Percentiles rank a stretch among this genome's conserved stretches.
Evolutionary conservation across 1,140 invertebrate species (phyloP).

Genomic region (Lucilia cuprina): DNA sequence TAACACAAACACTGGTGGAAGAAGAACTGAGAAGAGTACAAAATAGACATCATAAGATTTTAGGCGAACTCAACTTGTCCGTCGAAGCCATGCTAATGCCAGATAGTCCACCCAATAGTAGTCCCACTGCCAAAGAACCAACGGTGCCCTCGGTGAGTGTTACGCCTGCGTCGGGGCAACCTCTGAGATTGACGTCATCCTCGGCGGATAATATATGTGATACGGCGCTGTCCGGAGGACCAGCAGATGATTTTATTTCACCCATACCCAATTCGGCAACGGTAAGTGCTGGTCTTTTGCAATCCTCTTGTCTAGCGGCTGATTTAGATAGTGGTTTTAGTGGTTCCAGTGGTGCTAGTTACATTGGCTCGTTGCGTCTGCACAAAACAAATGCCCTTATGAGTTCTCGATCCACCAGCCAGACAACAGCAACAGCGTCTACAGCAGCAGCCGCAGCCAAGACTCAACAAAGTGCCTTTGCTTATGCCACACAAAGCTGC

Average conservation of each 20-base stretch:
- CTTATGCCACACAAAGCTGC: slow-evolving; percentile 50
- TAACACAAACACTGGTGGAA: slow-evolving; percentile 74
- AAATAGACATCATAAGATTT: slow-evolving; percentile 77
- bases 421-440: not conserved
- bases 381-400: slow-evolving; percentile 63
- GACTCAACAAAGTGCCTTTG: slow-evolving; percentile 38
- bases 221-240: slow-evolving; percentile 62
- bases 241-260: slow-evolving; percentile 74
- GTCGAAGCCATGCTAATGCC: slow-evolving; percentile 90
- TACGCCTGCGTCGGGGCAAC: slow-evolving; percentile 54
- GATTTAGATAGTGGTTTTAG: slow-evolving; percentile 83
- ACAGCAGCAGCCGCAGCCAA: not conserved
- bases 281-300: slow-evolving; percentile 9
- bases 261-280: slow-evolving; percentile 61
- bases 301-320: slow-evolving; percentile 59
- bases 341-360: slow-evolving; percentile 78
- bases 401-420: slow-evolving; percentile 51
- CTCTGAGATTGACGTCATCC: slow-evolving; percentile 46
- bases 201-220: slow-evolving; percentile 61
- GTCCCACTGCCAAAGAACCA: slow-evolving; percentile 55
- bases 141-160: slow-evolving; percentile 63
- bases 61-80: slow-evolving; percentile 85
- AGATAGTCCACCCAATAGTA: slow-evolving; percentile 58
- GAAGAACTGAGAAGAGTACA: slow-evolving; percentile 83
- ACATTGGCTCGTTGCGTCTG: slow-evolving; percentile 70